Percentiles rank a stretch among this genome's conserved stretches.
phyloP scores from a whole-genome alignment of 2,113 vertebrate genomes.

The Strix uralensis region DNA sequence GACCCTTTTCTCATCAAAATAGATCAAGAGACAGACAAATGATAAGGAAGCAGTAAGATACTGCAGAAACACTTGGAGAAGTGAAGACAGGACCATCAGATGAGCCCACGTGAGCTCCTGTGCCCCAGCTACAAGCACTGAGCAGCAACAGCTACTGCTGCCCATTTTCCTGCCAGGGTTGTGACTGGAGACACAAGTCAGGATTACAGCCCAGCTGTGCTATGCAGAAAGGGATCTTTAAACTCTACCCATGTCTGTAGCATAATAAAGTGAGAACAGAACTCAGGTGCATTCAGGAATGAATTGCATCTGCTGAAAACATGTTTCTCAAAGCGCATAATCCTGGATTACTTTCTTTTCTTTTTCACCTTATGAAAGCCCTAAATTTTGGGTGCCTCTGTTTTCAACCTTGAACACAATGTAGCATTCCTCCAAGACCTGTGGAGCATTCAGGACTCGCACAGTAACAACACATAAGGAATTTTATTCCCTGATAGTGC shows the following conservation, averaged over 20 bases:
- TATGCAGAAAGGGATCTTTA: not conserved
- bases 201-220: not conserved
- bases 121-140: rapidly evolving
- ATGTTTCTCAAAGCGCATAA: not conserved
- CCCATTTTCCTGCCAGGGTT: not conserved
- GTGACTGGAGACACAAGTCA: rapidly evolving
- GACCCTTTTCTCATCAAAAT: not conserved
- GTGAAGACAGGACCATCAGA: not conserved
- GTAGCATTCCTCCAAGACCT: not conserved
- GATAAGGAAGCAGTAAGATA: not conserved
- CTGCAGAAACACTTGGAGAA: not conserved
- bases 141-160: not conserved
- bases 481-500: not conserved
- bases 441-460: not conserved
- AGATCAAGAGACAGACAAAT: not conserved
- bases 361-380: not conserved
- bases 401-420: not conserved
- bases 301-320: not conserved
- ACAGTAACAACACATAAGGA: not conserved
- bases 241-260: not conserved
- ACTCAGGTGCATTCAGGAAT: not conserved
- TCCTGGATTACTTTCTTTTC: not conserved
- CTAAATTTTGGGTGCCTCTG: not conserved
- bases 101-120: not conserved
- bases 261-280: not conserved